Conservation (phyloP, 2,113 vertebrate genomes). For the Dromas ardeola region DNA sequence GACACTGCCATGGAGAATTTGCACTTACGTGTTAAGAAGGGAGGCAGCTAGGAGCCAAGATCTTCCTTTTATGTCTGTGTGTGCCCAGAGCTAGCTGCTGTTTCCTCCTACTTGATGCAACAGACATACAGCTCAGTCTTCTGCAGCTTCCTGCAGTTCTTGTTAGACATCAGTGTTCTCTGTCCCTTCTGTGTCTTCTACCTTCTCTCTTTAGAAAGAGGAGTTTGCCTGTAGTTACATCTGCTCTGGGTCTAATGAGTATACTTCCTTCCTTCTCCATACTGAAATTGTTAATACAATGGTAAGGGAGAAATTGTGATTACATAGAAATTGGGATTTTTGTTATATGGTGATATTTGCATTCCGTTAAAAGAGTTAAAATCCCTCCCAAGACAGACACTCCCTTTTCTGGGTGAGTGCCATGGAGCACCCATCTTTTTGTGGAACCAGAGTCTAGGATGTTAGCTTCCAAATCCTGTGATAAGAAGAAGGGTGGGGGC, state of each 20-base stretch:
- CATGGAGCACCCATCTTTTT: background rate
- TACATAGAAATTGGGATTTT: background rate
- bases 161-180: background rate
- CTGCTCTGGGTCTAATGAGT: background rate
- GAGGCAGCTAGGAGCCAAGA: background rate
- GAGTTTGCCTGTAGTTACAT: background rate
- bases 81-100: background rate
- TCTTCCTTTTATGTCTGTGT: background rate
- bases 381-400: background rate
- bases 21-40: background rate
- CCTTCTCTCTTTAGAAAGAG: background rate
- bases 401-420: background rate
- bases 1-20: background rate
- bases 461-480: background rate
- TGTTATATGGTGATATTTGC: background rate
- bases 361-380: background rate
- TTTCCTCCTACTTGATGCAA: background rate
- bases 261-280: background rate
- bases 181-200: background rate
- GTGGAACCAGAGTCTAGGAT: rapidly evolving
- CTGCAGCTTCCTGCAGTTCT: background rate
- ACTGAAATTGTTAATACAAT: background rate
- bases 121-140: background rate
- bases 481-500: background rate
- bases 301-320: background rate